These are phyloP conservation scores for Ceratosolen solmsi DNA, from an alignment of 1,140 invertebrate genomes.

Conservation along the genomic window DNA sequence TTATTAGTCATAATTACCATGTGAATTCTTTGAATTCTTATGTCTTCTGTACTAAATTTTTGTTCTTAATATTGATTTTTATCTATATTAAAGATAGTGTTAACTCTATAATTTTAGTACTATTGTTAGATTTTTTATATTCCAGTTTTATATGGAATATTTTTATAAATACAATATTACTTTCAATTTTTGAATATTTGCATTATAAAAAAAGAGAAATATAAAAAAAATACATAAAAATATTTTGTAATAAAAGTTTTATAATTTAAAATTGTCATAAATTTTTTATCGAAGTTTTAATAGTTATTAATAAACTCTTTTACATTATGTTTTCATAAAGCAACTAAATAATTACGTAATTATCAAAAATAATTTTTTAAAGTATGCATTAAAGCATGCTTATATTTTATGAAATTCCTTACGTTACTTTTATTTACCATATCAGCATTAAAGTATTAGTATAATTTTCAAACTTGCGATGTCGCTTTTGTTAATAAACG, in stretches of 20 bases:
- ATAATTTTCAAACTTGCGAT: neutral
- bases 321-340: neutral
- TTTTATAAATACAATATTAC: too few relatives aligned
- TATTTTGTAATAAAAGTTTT: neutral
- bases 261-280: neutral
- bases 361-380: neutral
- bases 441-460: constrained; percentile 12
- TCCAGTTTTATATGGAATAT: neutral
- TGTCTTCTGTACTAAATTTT: neutral
- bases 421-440: constrained; percentile 4
- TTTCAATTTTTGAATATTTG: too few relatives aligned
- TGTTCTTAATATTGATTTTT: neutral
- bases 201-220: too few relatives aligned
- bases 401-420: neutral
- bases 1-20: neutral
- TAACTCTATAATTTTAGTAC: neutral
- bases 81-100: neutral
- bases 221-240: too few relatives aligned
- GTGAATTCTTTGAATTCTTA: neutral
- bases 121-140: neutral
- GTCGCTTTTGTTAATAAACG: neutral
- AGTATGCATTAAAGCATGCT: neutral
- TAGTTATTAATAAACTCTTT: neutral
- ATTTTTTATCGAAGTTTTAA: neutral
- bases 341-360: neutral